Conservation (phyloP, 2,888 invertebrate species). For the Geotrupes spiniger region DNA sequence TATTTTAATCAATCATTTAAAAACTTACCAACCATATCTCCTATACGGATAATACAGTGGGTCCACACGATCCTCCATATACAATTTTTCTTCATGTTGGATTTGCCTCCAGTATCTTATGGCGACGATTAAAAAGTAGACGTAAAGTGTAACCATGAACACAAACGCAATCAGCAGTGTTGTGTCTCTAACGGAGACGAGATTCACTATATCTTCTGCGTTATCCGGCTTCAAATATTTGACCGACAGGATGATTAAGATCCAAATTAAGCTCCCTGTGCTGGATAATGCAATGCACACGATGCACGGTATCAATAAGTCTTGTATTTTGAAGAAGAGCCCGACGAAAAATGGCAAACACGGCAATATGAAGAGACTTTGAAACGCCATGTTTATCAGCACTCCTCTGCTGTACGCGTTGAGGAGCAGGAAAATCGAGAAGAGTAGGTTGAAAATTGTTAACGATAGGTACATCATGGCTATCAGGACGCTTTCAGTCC, state of each 20-base stretch:
- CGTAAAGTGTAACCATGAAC: background rate
- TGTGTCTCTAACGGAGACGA: background rate
- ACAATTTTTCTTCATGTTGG: too few relatives aligned
- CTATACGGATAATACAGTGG: background rate
- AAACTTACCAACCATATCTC: too few relatives aligned
- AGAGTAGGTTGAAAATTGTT: slow-evolving; percentile 3
- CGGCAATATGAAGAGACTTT: slow-evolving; percentile 30
- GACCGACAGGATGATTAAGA: slow-evolving; percentile 4
- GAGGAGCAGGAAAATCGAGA: background rate
- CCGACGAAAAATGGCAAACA: slow-evolving; percentile 32
- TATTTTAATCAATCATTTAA: too few relatives aligned
- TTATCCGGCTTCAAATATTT: background rate
- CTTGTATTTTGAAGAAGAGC: slow-evolving; percentile 25
- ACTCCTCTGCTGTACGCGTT: slow-evolving; percentile 14
- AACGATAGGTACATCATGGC: slow-evolving; percentile 8
- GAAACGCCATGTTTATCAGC: slow-evolving; percentile 30
- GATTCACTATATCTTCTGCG: slow-evolving; percentile 1
- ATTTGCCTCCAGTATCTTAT: background rate
- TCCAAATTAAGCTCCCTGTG: slow-evolving; percentile 14
- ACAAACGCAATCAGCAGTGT: background rate
- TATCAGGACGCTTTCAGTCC: slow-evolving; percentile 8
- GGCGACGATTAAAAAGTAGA: background rate
- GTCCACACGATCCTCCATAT: background rate
- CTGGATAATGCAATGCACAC: slow-evolving; percentile 26
- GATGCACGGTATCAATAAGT: slow-evolving; percentile 31